These are phyloP conservation scores for Lamellibrachia columna DNA, from an alignment of 2,888 invertebrate genomes.

Conservation along the genomic window DNA sequence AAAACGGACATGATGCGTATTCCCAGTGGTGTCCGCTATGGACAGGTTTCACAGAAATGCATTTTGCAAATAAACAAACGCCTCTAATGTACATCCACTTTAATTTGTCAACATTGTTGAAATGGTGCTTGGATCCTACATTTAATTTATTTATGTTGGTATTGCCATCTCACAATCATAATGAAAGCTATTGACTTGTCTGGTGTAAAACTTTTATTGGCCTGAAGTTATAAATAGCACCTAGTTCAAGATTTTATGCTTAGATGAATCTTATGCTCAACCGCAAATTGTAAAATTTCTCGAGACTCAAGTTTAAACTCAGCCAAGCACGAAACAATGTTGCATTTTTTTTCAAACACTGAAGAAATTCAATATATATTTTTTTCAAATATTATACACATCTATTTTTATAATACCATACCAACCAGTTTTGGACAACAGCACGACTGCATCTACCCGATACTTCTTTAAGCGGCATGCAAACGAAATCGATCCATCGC, in stretches of 20 bases:
- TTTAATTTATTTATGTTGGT: not conserved
- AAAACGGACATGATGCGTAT: too few relatives aligned
- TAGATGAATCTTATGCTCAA: not conserved
- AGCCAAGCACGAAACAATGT: not conserved
- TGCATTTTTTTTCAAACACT: not conserved
- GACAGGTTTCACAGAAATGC: too few relatives aligned
- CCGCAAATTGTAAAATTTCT: not conserved
- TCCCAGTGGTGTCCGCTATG: too few relatives aligned
- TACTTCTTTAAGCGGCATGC: too few relatives aligned
- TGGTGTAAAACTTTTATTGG: not conserved
- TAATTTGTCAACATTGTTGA: not conserved
- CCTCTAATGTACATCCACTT: not conserved
- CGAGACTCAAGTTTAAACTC: not conserved
- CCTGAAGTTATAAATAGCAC: not conserved
- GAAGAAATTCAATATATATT: not conserved
- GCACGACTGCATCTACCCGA: too few relatives aligned
- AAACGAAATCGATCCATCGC: too few relatives aligned
- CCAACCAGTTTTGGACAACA: too few relatives aligned
- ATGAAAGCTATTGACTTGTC: not conserved
- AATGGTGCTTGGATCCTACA: not conserved
- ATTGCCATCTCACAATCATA: not conserved
- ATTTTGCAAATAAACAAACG: too few relatives aligned
- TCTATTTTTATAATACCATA: not conserved
- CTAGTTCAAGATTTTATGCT: not conserved
- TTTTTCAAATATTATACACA: not conserved